Conservation (phyloP, 2,888 invertebrate genomes). For the Deilephila elpenor region DNA sequence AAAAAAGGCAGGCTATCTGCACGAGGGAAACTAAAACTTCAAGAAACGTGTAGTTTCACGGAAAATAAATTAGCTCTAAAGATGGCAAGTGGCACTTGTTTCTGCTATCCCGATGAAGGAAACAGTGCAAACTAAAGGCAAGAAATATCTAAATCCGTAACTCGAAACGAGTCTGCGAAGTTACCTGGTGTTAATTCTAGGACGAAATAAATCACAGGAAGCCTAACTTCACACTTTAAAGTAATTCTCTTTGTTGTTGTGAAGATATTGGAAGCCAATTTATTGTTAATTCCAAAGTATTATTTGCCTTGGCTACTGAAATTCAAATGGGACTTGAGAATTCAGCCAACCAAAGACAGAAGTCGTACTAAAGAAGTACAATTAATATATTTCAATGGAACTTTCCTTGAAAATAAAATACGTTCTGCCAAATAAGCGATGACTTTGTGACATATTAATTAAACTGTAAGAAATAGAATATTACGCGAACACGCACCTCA, state of each 20-base stretch:
- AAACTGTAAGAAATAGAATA: too few relatives aligned
- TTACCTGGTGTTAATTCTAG: constrained; percentile 16
- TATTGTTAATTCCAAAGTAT: neutral
- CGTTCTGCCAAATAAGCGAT: too few relatives aligned
- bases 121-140: constrained; percentile 1
- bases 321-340: too few relatives aligned
- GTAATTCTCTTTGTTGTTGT: constrained; percentile 10
- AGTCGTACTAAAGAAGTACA: too few relatives aligned
- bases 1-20: neutral
- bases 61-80: neutral
- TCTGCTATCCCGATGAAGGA: constrained; percentile 7
- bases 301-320: neutral
- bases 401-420: too few relatives aligned
- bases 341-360: too few relatives aligned
- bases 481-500: too few relatives aligned
- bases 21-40: neutral
- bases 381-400: too few relatives aligned
- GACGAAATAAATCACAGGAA: constrained; percentile 16
- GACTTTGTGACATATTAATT: too few relatives aligned
- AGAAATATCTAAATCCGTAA: constrained; percentile 14
- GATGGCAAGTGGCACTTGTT: neutral
- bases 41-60: neutral
- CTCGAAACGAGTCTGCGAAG: neutral
- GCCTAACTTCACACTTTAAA: constrained; percentile 7
- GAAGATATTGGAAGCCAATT: neutral